Percentiles rank a stretch among this genome's conserved stretches.
Conservation (phyloP, 2,113 vertebrate species). For the Muscicapa adusta region DNA sequence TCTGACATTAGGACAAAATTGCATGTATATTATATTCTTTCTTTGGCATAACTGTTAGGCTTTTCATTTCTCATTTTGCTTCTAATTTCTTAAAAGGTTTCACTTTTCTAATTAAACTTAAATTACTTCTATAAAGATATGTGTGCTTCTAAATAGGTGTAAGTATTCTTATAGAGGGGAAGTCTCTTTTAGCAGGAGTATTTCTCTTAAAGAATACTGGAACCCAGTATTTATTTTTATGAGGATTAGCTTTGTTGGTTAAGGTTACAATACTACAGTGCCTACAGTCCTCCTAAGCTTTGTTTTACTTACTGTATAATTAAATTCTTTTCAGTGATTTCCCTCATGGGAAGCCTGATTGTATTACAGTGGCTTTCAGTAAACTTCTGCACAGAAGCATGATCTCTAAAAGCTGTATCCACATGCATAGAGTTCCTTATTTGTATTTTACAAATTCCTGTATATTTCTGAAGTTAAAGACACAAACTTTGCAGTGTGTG, state of each 20-base stretch:
- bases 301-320: background rate
- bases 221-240: background rate
- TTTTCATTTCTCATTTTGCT: background rate
- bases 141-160: background rate
- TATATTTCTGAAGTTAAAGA: constrained; percentile 28
- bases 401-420: background rate
- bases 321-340: background rate
- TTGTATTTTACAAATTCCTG: background rate
- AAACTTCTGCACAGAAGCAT: background rate
- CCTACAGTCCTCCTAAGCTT: background rate
- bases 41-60: background rate
- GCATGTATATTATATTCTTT: background rate
- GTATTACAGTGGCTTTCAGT: background rate
- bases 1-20: background rate
- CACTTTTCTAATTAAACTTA: background rate
- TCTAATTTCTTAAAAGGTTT: background rate
- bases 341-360: background rate
- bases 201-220: background rate
- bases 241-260: background rate
- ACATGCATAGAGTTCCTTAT: background rate
- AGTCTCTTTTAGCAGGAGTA: background rate
- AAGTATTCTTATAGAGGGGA: background rate
- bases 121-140: background rate
- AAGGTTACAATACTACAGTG: background rate
- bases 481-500: background rate